A percentile compares a stretch with the other conserved stretches of the same genome.
These are phyloP conservation scores for Vultur gryphus DNA, from an alignment of 2,797 vertebrate genomes.

Conservation along the genomic window DNA sequence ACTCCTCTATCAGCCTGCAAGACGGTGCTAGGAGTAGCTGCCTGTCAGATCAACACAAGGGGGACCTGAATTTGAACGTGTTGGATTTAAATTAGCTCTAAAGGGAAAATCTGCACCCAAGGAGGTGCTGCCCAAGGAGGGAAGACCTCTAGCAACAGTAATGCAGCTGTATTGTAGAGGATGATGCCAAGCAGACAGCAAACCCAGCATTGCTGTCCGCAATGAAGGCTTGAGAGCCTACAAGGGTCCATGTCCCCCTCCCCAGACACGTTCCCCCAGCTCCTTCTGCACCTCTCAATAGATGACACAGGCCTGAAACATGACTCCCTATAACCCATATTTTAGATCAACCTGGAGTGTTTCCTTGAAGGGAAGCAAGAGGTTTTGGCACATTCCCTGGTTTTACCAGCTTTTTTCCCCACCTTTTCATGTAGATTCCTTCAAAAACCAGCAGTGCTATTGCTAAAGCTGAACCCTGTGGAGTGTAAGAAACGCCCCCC, in stretches of 20 bases:
- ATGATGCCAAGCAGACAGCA: not conserved
- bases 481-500: not conserved
- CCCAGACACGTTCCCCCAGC: not conserved
- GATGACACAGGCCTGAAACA: not conserved
- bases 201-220: not conserved
- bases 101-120: not conserved
- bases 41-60: not conserved
- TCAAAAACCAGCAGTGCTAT: not conserved
- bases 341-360: not conserved
- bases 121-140: not conserved
- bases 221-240: not conserved
- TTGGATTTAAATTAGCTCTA: not conserved
- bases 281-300: not conserved
- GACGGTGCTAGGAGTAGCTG: not conserved
- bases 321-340: rapidly evolving
- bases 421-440: not conserved
- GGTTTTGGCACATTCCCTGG: not conserved
- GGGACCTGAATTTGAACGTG: not conserved
- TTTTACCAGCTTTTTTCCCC: not conserved
- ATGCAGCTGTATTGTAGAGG: not conserved
- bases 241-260: not conserved
- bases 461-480: not conserved
- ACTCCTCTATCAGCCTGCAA: not conserved
- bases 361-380: not conserved
- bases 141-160: not conserved